Percentiles rank a stretch among this genome's conserved stretches.
Evolutionary conservation across 2,888 invertebrate genomes (phyloP).

Genomic region (Meteorus colon): DNA sequence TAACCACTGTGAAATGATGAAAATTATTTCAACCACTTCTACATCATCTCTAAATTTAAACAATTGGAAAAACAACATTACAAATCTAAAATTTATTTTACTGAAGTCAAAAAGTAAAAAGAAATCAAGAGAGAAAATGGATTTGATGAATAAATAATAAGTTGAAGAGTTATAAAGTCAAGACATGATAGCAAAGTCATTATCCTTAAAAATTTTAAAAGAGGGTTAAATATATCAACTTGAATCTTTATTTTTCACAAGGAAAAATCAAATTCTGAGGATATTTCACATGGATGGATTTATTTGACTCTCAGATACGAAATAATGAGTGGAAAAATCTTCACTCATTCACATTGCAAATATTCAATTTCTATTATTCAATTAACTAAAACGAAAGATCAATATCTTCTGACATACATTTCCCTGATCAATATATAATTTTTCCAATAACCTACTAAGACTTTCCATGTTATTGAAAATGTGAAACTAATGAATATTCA

Average conservation of each 20-base stretch:
- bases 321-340: too few species aligned
- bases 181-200: background rate
- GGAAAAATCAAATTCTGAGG: background rate
- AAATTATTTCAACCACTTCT: conserved; percentile 12
- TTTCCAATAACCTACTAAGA: too few species aligned
- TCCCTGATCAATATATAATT: too few species aligned
- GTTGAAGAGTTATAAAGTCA: background rate
- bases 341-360: too few species aligned
- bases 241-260: background rate
- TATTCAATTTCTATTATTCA: too few species aligned
- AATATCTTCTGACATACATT: too few species aligned
- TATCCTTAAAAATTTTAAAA: background rate
- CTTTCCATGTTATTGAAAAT: too few species aligned
- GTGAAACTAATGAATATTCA: too few species aligned
- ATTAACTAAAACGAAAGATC: too few species aligned
- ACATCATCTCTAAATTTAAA: background rate
- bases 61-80: background rate
- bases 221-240: background rate
- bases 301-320: too few species aligned
- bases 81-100: background rate
- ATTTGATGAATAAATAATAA: conserved; percentile 1
- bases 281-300: too few species aligned
- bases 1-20: background rate
- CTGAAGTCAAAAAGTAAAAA: background rate
- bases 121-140: background rate